Conservation (phyloP, 2,113 vertebrate genomes). For the Passer domesticus region DNA sequence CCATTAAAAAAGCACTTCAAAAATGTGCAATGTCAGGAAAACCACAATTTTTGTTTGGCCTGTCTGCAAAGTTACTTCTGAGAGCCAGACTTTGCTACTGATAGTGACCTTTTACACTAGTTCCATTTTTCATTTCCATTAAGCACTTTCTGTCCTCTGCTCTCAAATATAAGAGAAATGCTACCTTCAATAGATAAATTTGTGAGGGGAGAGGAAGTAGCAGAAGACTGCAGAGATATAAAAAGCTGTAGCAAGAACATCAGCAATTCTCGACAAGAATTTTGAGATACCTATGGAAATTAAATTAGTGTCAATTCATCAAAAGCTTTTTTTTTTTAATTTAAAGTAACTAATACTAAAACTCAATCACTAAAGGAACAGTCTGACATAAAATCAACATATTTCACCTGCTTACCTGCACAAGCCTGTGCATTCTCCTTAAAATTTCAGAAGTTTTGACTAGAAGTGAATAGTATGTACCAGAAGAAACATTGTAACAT, state of each 20-base stretch:
- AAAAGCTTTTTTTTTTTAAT: background rate
- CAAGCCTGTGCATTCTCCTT: background rate
- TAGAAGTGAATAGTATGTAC: background rate
- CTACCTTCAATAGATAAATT: background rate
- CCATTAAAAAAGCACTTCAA: background rate
- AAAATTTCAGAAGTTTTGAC: background rate
- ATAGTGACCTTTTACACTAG: background rate
- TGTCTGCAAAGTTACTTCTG: background rate
- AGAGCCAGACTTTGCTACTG: background rate
- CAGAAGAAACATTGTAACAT: rapidly evolving
- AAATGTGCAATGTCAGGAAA: background rate
- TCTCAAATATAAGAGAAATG: background rate
- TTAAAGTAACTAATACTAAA: background rate
- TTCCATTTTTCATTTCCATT: background rate
- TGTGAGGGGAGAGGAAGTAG: background rate
- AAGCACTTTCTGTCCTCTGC: background rate
- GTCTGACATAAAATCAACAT: background rate
- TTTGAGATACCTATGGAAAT: background rate
- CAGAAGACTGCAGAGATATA: background rate
- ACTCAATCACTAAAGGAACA: background rate
- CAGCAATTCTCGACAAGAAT: background rate
- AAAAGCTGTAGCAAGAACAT: background rate
- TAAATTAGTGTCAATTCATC: background rate
- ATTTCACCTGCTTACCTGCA: background rate
- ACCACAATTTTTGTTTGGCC: background rate